Base-by-base conservation (phyloP, 2,113 vertebrate genomes). In the Platycercus adscitus region DNA sequence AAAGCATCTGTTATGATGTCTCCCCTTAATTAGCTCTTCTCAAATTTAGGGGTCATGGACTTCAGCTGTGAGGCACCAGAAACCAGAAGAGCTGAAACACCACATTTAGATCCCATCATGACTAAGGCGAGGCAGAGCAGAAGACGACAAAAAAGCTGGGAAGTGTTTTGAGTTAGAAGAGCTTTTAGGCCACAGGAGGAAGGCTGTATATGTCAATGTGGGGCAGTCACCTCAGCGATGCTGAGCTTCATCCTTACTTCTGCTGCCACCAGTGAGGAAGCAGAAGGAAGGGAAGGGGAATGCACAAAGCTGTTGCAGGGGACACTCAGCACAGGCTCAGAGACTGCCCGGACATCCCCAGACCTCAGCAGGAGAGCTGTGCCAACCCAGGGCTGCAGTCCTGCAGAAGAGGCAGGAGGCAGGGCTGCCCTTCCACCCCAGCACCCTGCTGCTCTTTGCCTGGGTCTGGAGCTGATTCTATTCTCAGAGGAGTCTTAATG, bases 151-250 rank as follows among this genome's bases (percentile, higher is more conserved):
- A 19, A 1, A 56, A 72, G 20, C 63, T 29, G 68, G 72, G 68
- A 47, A 58, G 26, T 2, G n/a, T 4, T 60, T 50, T 50, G 49
- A 60, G 66, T 9, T 61, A 33, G 37, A 78, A 50, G 46, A 86
- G 61, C 6, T 64, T 60, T 19, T 1, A 63, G 55, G 82, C 28
- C 19, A 2, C 0, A 14, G 25, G 37, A 28, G 49, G 17, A 41
- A 47, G 14, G 55, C n/a, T 2, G 3, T 1, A 5, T n/a, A 4
- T 4, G 9, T 15, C n/a, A 24, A 8, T 4, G 60, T 0, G 0
- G 28, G 1, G 3, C 1, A 2, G 43, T 12, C 79, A 60, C 17
- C 37, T 17, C 13, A 16, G 56, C 1, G 1, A 41, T 39, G 58
- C 56, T 61, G 35, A 56, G 31, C 35, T 90, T 79, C 61, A 71